phyloP scores from a whole-genome alignment of 2,113 vertebrate genomes.

The Nyctereutes procyonoides region DNA sequence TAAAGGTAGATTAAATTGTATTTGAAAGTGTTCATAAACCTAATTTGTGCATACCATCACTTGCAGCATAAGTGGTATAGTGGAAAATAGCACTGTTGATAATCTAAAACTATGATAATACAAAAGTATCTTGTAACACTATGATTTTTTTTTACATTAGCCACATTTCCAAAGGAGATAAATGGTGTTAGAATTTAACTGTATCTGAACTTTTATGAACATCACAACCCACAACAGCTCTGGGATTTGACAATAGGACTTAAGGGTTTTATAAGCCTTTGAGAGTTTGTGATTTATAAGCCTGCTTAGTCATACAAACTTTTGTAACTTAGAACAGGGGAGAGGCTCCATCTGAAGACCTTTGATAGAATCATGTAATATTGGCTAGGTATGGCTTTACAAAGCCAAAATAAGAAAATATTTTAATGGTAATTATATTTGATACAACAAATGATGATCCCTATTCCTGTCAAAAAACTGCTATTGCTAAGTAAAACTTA shows the following conservation, averaged over 20 bases:
- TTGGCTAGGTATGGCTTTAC: not conserved
- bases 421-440: not conserved
- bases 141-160: not conserved
- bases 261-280: not conserved
- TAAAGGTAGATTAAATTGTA: not conserved
- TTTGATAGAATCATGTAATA: not conserved
- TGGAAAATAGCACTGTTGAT: not conserved
- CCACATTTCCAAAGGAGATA: not conserved
- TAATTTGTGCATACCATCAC: not conserved
- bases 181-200: not conserved
- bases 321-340: not conserved
- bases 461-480: conserved; percentile 65
- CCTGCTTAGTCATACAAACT: not conserved
- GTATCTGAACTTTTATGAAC: not conserved
- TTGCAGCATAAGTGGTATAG: not conserved
- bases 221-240: not conserved
- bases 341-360: not conserved
- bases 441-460: conserved; percentile 55
- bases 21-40: not conserved
- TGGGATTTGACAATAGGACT: not conserved
- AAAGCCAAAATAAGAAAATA: conserved; percentile 34
- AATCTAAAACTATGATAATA: not conserved
- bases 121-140: not conserved
- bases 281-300: not conserved
- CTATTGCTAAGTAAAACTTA: conserved; percentile 65